These are phyloP conservation scores for Beris chalybata DNA, from an alignment of 2,888 invertebrate genomes.

Conservation along the genomic window DNA sequence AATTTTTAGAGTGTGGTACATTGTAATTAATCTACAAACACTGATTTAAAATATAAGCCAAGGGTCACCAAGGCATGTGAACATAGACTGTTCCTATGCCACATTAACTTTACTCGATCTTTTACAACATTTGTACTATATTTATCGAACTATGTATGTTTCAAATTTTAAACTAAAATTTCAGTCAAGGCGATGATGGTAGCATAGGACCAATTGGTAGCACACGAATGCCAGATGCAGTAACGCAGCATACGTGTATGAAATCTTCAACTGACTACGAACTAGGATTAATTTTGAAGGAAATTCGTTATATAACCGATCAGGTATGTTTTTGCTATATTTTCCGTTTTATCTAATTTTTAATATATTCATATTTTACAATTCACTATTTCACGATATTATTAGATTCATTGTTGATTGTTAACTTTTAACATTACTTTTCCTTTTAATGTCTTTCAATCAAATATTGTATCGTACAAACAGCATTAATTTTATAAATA, in stretches of 20 bases:
- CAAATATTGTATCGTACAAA: no score
- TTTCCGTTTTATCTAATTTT: neutral
- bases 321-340: constrained; percentile 62
- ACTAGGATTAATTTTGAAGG: constrained; percentile 91
- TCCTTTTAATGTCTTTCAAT: no score
- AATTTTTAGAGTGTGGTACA: no score
- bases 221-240: constrained; percentile 73
- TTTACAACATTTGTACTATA: no score
- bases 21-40: no score
- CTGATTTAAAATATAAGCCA: no score
- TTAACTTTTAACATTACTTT: neutral
- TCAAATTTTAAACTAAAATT: constrained; percentile 6
- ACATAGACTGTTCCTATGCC: no score
- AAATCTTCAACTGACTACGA: constrained; percentile 83
- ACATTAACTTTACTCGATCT: no score
- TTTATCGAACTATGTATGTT: no score
- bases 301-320: constrained; percentile 90
- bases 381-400: neutral
- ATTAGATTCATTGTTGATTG: neutral
- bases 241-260: constrained; percentile 82
- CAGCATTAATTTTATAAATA: no score
- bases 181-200: constrained; percentile 56
- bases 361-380: neutral
- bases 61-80: no score
- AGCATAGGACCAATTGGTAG: constrained; percentile 63